phyloP scores from a whole-genome alignment of 2,797 vertebrate species.

The Psittacula derbiana region DNA sequence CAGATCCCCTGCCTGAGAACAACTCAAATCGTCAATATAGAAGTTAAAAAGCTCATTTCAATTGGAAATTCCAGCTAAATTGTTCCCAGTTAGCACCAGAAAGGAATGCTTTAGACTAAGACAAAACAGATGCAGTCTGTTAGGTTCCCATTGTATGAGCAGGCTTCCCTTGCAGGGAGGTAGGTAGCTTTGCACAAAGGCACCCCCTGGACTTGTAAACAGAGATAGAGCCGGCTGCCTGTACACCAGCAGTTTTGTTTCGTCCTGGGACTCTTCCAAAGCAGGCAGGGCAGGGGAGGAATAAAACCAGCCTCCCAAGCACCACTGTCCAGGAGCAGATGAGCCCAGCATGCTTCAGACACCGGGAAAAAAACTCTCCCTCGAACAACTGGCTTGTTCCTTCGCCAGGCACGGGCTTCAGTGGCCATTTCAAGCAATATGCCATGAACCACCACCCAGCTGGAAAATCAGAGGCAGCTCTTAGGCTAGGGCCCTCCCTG shows the following conservation, averaged over 20 bases:
- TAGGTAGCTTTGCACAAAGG: slow-evolving; percentile 47
- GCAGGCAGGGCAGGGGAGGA: background rate
- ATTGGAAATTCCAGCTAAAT: slow-evolving; percentile 69
- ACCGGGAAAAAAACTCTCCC: background rate
- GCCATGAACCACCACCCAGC: rapidly evolving
- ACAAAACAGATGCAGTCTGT: slow-evolving; percentile 66
- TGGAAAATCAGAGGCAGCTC: background rate
- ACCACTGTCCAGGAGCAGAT: background rate
- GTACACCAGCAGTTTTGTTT: background rate
- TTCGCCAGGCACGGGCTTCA: background rate
- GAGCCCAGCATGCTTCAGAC: background rate
- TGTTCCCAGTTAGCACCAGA: slow-evolving; percentile 69
- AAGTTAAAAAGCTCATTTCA: slow-evolving; percentile 51
- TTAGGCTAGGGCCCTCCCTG: background rate
- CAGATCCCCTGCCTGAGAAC: slow-evolving; percentile 44
- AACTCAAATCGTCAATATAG: slow-evolving; percentile 43
- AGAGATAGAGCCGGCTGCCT: background rate
- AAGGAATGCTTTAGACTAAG: slow-evolving; percentile 68
- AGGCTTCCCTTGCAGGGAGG: slow-evolving; percentile 54
- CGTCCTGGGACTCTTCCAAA: slow-evolving; percentile 7
- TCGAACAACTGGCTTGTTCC: background rate
- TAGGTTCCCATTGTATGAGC: slow-evolving; percentile 52
- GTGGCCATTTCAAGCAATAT: background rate
- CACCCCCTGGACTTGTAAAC: slow-evolving; percentile 7
- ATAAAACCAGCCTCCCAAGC: background rate